phyloP scores from a whole-genome alignment of 2,113 vertebrate species.

The Acanthisitta chloris region DNA sequence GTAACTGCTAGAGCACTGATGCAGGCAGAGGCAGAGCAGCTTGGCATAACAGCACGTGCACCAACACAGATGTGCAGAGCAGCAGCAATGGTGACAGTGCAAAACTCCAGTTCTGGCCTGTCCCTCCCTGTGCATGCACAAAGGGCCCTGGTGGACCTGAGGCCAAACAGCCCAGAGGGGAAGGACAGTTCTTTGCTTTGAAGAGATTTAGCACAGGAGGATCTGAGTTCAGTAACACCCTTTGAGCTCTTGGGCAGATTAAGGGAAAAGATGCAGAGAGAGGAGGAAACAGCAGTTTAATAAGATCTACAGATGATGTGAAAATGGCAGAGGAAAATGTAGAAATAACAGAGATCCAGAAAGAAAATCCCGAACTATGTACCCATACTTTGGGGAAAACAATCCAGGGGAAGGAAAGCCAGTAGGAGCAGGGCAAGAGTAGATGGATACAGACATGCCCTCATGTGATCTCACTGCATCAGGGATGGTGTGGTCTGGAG shows the following conservation, averaged over 20 bases:
- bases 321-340: not conserved
- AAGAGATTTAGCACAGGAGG: not conserved
- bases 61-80: not conserved
- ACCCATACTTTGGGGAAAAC: not conserved
- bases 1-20: not conserved
- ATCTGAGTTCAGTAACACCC: not conserved
- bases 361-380: not conserved
- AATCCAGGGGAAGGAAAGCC: not conserved
- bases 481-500: not conserved
- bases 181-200: not conserved
- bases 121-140: not conserved
- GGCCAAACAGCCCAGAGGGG: not conserved
- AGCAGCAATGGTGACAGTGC: not conserved
- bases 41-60: not conserved
- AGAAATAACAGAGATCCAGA: not conserved
- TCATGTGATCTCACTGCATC: not conserved
- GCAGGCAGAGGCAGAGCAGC: not conserved
- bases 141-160: not conserved
- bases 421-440: not conserved
- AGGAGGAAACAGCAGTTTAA: constrained; percentile 13
- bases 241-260: not conserved
- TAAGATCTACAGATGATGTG: not conserved
- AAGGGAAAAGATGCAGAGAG: not conserved
- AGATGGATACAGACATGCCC: not conserved
- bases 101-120: not conserved